Conservation (phyloP, 2,797 vertebrate genomes). For the Otolemur crassicaudatus region DNA sequence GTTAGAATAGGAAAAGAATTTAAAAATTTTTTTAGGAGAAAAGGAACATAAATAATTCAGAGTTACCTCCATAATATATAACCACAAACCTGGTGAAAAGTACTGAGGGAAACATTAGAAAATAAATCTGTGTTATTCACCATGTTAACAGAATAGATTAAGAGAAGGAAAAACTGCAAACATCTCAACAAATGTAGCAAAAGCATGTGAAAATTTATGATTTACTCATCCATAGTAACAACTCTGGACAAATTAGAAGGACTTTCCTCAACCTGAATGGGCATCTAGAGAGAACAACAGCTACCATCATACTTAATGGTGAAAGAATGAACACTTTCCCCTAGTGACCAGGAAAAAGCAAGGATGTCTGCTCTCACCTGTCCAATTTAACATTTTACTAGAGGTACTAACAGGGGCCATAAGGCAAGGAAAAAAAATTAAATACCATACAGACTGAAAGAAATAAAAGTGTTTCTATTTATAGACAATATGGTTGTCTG, state of each 20-base stretch:
- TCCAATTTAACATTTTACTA: neutral
- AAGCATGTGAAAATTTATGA: neutral
- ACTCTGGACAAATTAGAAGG: neutral
- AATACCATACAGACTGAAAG: neutral
- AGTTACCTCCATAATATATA: neutral
- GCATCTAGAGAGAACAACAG: neutral
- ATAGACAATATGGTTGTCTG: neutral
- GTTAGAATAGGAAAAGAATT: neutral
- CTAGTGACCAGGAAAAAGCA: neutral
- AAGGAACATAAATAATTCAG: neutral
- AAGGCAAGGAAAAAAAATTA: neutral
- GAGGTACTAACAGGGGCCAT: neutral
- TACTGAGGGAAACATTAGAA: neutral
- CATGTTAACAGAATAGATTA: neutral
- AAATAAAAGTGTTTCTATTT: neutral
- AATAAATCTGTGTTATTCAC: neutral
- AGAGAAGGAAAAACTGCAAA: neutral
- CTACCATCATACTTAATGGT: neutral
- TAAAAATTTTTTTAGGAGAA: neutral
- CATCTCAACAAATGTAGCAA: neutral
- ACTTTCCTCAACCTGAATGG: neutral
- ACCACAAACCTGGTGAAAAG: neutral
- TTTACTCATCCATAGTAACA: neutral
- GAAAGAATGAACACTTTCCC: neutral
- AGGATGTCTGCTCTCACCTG: neutral